Evolutionary conservation across 2,797 vertebrate species (phyloP).

Genomic region (Pyrocephalus nanus): DNA sequence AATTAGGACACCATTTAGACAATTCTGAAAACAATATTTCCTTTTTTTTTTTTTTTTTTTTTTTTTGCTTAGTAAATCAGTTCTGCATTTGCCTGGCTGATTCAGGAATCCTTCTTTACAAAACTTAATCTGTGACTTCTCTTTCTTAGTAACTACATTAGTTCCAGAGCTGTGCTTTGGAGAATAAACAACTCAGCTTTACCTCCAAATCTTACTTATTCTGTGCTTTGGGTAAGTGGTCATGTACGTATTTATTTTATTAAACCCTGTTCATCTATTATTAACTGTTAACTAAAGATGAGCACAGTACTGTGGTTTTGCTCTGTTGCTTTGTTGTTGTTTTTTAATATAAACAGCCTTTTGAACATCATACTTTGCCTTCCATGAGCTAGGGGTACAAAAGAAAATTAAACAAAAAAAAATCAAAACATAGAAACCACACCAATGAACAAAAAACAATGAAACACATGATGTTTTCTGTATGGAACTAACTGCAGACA

Average conservation of each 20-base stretch:
- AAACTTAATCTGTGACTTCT: not conserved
- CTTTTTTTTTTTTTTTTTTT: not conserved
- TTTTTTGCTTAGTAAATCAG: not conserved
- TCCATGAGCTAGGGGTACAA: not conserved
- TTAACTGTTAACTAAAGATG: slow-evolving; percentile 26
- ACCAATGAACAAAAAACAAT: slow-evolving; percentile 43
- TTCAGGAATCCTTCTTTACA: not conserved
- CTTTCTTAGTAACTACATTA: not conserved
- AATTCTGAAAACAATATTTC: not conserved
- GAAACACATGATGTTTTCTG: not conserved
- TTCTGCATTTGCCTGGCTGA: not conserved
- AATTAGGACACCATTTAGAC: not conserved
- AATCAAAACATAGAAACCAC: slow-evolving; percentile 58
- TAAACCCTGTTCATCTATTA: slow-evolving; percentile 37
- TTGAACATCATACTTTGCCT: not conserved
- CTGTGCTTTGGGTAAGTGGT: slow-evolving; percentile 1
- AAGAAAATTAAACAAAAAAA: slow-evolving; percentile 40
- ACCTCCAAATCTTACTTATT: not conserved
- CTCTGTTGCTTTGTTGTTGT: slow-evolving; percentile 41
- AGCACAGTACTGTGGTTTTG: slow-evolving; percentile 36
- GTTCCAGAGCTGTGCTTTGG: slow-evolving; percentile 11
- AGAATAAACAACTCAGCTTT: slow-evolving; percentile 4
- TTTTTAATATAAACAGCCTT: slow-evolving; percentile 52
- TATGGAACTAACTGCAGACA: slow-evolving; percentile 20
- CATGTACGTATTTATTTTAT: slow-evolving; percentile 18